Evolutionary conservation across 2,797 vertebrate genomes (phyloP).

Genomic region (Lagocephalus sceleratus): DNA sequence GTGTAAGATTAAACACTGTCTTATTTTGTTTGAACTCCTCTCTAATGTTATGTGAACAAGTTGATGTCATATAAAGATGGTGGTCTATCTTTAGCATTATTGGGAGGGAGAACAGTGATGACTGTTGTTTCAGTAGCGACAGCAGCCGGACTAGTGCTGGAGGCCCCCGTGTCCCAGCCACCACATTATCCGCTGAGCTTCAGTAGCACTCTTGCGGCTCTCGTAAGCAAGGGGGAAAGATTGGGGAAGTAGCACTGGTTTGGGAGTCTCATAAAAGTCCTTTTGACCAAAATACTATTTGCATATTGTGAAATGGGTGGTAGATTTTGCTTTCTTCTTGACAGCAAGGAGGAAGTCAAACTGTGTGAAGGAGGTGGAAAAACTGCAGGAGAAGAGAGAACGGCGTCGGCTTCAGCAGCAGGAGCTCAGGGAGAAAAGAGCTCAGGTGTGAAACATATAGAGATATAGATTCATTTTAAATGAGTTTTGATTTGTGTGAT

Average conservation of each 20-base stretch:
- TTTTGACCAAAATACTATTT: slow-evolving; percentile 16
- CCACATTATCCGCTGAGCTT: slow-evolving; percentile 28
- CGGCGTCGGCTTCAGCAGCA: slow-evolving; percentile 92
- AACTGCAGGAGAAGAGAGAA: slow-evolving; percentile 95
- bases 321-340: slow-evolving; percentile 34
- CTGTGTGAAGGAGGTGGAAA: slow-evolving; percentile 98
- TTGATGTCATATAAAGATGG: too few species aligned
- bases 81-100: too few species aligned
- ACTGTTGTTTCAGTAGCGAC: background rate
- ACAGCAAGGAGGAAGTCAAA: slow-evolving; percentile 97
- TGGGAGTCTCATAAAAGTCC: slow-evolving; percentile 23
- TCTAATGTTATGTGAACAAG: slow-evolving; percentile 5
- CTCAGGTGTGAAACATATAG: slow-evolving; percentile 78
- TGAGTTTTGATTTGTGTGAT: background rate
- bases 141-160: slow-evolving; percentile 37
- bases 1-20: slow-evolving; percentile 29
- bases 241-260: slow-evolving; percentile 21
- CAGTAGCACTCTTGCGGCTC: slow-evolving; percentile 21
- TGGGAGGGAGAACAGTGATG: too few species aligned
- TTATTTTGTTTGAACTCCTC: background rate
- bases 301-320: slow-evolving; percentile 19
- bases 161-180: slow-evolving; percentile 55
- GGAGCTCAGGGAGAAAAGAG: slow-evolving; percentile 95
- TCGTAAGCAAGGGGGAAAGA: slow-evolving; percentile 5
- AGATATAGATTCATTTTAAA: background rate